A percentile compares a stretch with the other conserved stretches of the same genome.
phyloP scores from a whole-genome alignment of 2,797 vertebrate species.

The Limnodromus scolopaceus region DNA sequence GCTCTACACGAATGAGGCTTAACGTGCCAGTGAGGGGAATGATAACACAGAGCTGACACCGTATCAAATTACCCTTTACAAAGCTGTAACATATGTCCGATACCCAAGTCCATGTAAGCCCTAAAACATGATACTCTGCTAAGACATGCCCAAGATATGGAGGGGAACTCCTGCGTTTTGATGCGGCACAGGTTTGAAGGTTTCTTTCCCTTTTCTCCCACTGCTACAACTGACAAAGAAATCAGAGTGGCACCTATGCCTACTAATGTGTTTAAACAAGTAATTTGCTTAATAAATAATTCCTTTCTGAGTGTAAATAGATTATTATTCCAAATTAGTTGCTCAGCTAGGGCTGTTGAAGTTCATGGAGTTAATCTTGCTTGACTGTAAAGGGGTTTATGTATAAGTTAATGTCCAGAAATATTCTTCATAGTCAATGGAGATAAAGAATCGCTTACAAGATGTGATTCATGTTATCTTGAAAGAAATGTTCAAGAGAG shows the following conservation, averaged over 20 bases:
- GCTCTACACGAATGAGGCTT: neutral
- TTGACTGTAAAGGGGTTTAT: neutral
- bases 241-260: neutral
- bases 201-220: neutral
- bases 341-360: neutral
- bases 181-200: neutral
- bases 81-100: slow-evolving; percentile 53
- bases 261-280: neutral
- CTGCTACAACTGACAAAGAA: neutral
- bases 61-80: slow-evolving; percentile 55
- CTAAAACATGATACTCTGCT: slow-evolving; percentile 55
- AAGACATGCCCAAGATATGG: neutral
- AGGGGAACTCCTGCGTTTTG: neutral
- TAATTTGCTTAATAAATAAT: neutral
- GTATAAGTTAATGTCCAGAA: neutral
- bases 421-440: neutral
- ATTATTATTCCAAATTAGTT: neutral
- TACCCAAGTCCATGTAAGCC: neutral
- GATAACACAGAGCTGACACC: slow-evolving; percentile 34
- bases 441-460: neutral
- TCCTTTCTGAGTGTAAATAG: neutral
- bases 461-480: neutral
- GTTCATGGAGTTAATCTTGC: neutral
- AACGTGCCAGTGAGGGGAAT: neutral
- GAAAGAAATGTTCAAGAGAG: neutral